Percentiles rank a stretch among this genome's conserved stretches.
Evolutionary conservation across 2,797 vertebrate genomes (phyloP).

Genomic region (Helarctos malayanus): DNA sequence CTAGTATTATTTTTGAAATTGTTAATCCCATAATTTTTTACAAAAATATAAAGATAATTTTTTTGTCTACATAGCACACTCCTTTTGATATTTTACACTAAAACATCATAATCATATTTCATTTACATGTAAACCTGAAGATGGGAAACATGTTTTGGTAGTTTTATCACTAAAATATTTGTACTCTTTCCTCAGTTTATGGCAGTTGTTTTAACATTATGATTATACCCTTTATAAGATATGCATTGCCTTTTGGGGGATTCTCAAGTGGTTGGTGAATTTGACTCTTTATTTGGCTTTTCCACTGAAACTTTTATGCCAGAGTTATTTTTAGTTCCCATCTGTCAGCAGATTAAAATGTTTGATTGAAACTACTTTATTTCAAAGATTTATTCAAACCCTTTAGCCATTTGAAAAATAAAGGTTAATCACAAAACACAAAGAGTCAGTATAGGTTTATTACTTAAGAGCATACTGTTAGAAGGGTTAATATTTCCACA

Average conservation of each 20-base stretch:
- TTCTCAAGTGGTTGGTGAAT: not conserved
- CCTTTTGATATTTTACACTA: not conserved
- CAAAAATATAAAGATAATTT: not conserved
- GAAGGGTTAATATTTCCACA: conserved; percentile 11
- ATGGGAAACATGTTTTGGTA: not conserved
- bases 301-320: conserved; percentile 7
- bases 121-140: conserved; percentile 7
- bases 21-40: not conserved
- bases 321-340: conserved; percentile 47
- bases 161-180: conserved; percentile 34
- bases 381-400: not conserved
- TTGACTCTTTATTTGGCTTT: conserved; percentile 38
- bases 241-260: not conserved
- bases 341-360: not conserved
- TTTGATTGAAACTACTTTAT: conserved; percentile 41
- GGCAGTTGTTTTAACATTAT: not conserved
- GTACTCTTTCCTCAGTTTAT: not conserved
- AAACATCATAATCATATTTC: not conserved
- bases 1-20: not conserved
- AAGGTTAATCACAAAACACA: not conserved
- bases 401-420: not conserved
- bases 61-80: not conserved
- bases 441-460: not conserved
- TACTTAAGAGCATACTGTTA: not conserved
- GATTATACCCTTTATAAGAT: not conserved